Evolutionary conservation across 2,888 invertebrate species (phyloP), one percentile per base, ranked within the genome.

Genomic region (Agrotis clavis): DNA sequence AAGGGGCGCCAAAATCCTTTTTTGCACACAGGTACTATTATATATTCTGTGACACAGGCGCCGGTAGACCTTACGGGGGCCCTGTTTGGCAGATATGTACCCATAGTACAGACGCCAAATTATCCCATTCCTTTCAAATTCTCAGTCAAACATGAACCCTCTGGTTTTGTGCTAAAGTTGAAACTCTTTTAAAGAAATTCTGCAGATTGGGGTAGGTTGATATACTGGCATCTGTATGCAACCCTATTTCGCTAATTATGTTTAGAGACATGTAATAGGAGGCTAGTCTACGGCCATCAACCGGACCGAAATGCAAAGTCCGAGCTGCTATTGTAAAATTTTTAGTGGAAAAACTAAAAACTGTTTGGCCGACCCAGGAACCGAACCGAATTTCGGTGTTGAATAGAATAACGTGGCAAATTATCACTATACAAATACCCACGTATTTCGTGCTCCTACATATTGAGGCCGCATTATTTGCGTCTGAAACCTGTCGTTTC

Each of bases 391-490:
- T 25, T 25, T 54, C 2, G 2, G 21, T 25, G 21, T 6, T 21
- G 3, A 21, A 21, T 21, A 7, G 21, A 54, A 3, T 25, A 54
- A 56, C 18, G 18, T n/a, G 30, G 56, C 30, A 6, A 16, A 56
- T 35, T n/a, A 56, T 35, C 56, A 56, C 30, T 56, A 56, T 56
- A 30, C n/a, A 56, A 18, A 35, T 41, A 18, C 35, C 16, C 56
- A 41, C 14, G 4, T 25, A 25, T 41, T 30, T 11, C 11, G 14
- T 67, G 21, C 16, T 45, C 57, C 16, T 45, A 48, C n/a, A 45
- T 70, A 80, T 77, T 69, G 71, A 47, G 75, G 67, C 11, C 72
- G 61, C 63, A 57, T 70, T 71, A 74, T 81, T 75, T 66, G 71
- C 61, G 71, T 67, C 64, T 59, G 50, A 74, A 79, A 76, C 70